Conservation (phyloP, 2,888 invertebrate species). For the Platypus cylindrus region DNA sequence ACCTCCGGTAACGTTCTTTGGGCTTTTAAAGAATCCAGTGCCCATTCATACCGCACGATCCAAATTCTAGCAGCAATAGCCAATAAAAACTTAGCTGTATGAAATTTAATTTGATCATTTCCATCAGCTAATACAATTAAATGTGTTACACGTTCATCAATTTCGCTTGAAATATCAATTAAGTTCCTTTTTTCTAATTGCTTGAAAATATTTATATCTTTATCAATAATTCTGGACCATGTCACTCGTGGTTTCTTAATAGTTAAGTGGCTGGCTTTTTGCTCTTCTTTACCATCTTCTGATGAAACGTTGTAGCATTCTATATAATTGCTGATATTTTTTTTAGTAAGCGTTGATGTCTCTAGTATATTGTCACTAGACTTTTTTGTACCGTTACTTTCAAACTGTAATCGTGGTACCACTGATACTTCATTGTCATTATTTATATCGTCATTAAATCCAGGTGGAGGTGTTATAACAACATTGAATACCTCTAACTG, state of each 20-base stretch:
- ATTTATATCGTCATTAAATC: too few species aligned
- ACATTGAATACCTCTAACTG: too few species aligned
- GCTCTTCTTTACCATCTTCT: too few species aligned
- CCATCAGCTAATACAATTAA: constrained; percentile 28
- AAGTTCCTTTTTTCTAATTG: constrained; percentile 27
- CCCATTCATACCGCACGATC: constrained; percentile 45
- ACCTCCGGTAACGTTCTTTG: constrained; percentile 39
- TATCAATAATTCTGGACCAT: constrained; percentile 26
- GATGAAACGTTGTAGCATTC: too few species aligned
- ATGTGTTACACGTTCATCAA: constrained; percentile 28
- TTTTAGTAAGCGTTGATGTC: too few species aligned
- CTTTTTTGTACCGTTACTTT: too few species aligned
- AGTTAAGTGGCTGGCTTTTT: too few species aligned
- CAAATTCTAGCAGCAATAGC: constrained; percentile 45
- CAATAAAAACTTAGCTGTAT: constrained; percentile 42
- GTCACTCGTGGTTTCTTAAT: constrained; percentile 28
- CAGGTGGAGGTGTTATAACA: too few species aligned
- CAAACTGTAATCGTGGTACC: too few species aligned
- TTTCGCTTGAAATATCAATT: constrained; percentile 23
- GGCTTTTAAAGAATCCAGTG: constrained; percentile 35
- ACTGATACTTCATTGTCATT: too few species aligned
- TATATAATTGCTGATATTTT: too few species aligned
- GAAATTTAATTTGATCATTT: constrained; percentile 26
- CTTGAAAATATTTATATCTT: constrained; percentile 24
- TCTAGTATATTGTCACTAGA: too few species aligned